Evolutionary conservation across 2,113 vertebrate species (phyloP).

Genomic region (Dolichallabes microphthalmus): DNA sequence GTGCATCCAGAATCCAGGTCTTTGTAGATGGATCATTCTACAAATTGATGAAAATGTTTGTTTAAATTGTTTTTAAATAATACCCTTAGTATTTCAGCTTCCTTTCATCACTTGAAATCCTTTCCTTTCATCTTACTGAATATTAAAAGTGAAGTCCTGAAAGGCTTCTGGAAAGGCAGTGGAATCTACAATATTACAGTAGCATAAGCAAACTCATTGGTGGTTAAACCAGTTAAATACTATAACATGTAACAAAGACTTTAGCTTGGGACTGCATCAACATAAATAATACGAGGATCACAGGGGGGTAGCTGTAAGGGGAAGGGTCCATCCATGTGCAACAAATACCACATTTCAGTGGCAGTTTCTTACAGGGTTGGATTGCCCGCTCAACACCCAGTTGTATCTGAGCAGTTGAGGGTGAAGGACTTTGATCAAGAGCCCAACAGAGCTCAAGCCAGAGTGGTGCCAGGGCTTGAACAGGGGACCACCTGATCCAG

Average conservation of each 20-base stretch:
- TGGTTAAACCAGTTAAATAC: slow-evolving; percentile 30
- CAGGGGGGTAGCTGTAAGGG: no score
- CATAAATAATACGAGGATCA: slow-evolving; percentile 23
- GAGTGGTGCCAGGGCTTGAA: no score
- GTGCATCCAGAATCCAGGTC: background rate
- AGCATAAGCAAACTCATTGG: slow-evolving; percentile 7
- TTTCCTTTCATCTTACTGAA: no score
- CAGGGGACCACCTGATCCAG: background rate
- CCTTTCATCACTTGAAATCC: background rate
- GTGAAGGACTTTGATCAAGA: no score
- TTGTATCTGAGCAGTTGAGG: no score
- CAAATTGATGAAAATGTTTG: background rate
- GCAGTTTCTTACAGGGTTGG: no score
- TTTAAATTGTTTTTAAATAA: background rate
- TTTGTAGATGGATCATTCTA: background rate
- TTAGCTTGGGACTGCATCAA: slow-evolving; percentile 25
- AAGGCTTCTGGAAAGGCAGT: background rate
- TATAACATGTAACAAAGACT: slow-evolving; percentile 31
- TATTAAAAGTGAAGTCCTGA: background rate
- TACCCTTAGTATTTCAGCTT: background rate
- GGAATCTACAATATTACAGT: background rate
- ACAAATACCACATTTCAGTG: no score
- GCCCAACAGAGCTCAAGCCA: no score
- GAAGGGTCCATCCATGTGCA: no score
- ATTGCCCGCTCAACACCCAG: no score